Percentiles rank a stretch among this genome's conserved stretches.
Conservation (phyloP, 2,113 vertebrate genomes). For the Oostethus manadensis region DNA sequence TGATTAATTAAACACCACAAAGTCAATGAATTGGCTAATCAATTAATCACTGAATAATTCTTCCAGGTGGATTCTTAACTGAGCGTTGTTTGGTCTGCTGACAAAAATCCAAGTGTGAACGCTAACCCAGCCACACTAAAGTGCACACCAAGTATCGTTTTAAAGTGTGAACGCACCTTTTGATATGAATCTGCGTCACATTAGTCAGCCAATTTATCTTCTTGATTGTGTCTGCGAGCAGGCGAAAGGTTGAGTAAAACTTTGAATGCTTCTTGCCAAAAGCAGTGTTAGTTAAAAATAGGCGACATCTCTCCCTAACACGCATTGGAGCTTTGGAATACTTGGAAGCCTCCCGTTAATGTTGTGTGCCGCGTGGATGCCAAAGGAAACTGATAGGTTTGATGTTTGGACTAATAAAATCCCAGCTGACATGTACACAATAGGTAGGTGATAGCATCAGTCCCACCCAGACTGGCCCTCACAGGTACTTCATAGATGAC, state of each 20-base stretch:
- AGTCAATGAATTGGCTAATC: too few species aligned
- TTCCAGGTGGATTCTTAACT: too few species aligned
- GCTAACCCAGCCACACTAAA: too few species aligned
- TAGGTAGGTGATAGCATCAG: constrained; percentile 11
- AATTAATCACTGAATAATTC: too few species aligned
- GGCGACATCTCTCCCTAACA: background rate
- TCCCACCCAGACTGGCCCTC: constrained; percentile 16
- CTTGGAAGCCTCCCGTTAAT: constrained; percentile 28
- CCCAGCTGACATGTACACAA: constrained; percentile 37
- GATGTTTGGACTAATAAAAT: constrained; percentile 34
- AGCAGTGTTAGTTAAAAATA: background rate
- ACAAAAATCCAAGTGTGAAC: too few species aligned
- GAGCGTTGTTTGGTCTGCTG: too few species aligned
- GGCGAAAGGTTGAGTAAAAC: background rate
- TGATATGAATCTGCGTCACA: too few species aligned
- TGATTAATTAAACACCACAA: too few species aligned
- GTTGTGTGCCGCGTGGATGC: constrained; percentile 22
- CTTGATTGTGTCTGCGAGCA: too few species aligned
- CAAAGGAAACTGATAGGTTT: constrained; percentile 34
- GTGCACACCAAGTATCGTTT: too few species aligned
- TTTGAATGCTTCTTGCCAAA: background rate
- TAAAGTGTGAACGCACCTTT: too few species aligned
- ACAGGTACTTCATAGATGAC: background rate
- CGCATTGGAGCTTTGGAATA: background rate
- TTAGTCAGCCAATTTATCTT: too few species aligned